Evolutionary conservation across 2,797 vertebrate genomes (phyloP), one percentile per base, ranked within the genome.

Genomic region (Mormyrus hasselquistii): DNA sequence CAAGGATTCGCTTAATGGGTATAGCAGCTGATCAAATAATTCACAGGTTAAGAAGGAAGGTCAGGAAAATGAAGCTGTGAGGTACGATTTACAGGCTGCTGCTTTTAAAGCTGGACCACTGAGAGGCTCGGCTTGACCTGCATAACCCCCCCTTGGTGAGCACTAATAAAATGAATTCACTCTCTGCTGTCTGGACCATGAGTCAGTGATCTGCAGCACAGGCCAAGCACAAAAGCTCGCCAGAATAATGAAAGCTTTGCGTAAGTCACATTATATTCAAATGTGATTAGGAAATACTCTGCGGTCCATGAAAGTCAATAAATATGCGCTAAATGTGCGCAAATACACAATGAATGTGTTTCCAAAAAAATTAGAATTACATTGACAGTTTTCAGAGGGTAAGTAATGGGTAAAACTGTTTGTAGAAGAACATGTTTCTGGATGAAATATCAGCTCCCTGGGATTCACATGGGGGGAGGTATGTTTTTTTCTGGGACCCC

Each of bases 221-320:
- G 5, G 47, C 73, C 38, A 47, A 47, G 38, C 16, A 44, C 9
- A 86, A 86, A 55, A 14, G 82, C 44, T 29, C 12, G 65, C 65
- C 65, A 73, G n/a, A 44, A 52, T 12, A 85, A 86, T 86, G 22
- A 86, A 53, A 59, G 65, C 6, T 57, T 59, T 59, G 41, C 19
- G 76, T 83, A n/a, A 88, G 55, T 34, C 19, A 14, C 19, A 29
- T 79, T 88, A 38, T 14, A 41, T 82, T 76, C 49, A 82, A 57
- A 41, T n/a, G 25, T 79, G 69, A 88, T 79, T 53, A 79, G 41
- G 69, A 82, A 79, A 88, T 55, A 73, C 49, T 88, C 44, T n/a
- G 16, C 50, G 50, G 69, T 41, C 14, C 29, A 88, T 38, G 53
- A 88, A 79, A 34, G 38, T 3, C 50, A 19, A 29, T 52, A 29